These are phyloP conservation scores for Istiophorus platypterus DNA, from an alignment of 2,113 vertebrate species.

Conservation along the genomic window DNA sequence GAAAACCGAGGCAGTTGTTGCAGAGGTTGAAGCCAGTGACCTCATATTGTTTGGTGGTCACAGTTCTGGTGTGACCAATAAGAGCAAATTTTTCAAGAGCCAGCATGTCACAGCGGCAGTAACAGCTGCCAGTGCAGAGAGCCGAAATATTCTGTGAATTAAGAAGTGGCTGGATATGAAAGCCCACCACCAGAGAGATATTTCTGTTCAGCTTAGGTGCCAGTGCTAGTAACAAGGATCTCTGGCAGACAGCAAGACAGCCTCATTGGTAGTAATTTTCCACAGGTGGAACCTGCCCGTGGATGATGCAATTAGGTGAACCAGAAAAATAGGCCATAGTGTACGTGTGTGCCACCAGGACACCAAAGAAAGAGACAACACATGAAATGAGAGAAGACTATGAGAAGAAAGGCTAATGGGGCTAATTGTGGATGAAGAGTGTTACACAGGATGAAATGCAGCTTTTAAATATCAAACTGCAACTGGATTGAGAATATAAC, in stretches of 20 bases:
- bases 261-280: not conserved
- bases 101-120: not conserved
- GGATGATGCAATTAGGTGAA: conserved; percentile 25
- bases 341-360: not conserved
- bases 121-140: conserved; percentile 1
- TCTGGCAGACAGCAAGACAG: conserved; percentile 16
- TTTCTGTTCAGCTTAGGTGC: conserved; percentile 13
- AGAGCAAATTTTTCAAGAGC: conserved; percentile 25
- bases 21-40: not conserved
- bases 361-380: not conserved
- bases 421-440: not conserved
- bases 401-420: not conserved
- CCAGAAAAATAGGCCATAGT: not conserved
- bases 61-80: conserved; percentile 27
- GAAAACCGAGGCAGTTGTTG: not conserved
- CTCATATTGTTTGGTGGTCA: not conserved
- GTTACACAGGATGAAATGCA: not conserved
- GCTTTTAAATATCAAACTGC: not conserved
- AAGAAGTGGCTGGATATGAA: conserved; percentile 22
- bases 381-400: not conserved
- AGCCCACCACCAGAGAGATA: not conserved
- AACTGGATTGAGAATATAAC: not conserved
- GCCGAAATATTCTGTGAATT: conserved; percentile 7
- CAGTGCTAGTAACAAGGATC: conserved; percentile 4
- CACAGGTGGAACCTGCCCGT: conserved; percentile 24